These are phyloP conservation scores for Leptosomus discolor DNA, from an alignment of 2,113 vertebrate genomes.

Conservation along the genomic window DNA sequence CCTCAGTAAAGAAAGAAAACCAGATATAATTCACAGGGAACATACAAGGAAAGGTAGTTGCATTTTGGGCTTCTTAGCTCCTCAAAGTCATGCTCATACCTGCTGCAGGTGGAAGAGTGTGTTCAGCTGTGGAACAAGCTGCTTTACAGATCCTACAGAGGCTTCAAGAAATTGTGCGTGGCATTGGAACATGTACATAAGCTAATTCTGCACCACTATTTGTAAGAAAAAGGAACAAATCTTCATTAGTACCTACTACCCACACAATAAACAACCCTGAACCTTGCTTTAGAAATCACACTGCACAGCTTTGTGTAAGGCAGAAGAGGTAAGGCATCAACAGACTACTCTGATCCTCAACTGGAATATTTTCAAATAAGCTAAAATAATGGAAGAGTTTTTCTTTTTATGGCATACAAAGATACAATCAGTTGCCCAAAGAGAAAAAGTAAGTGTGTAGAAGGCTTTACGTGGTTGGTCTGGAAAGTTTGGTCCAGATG, in stretches of 20 bases:
- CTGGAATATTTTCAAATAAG: not conserved
- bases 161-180: not conserved
- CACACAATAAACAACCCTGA: not conserved
- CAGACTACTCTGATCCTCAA: not conserved
- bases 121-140: not conserved
- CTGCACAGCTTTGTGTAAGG: not conserved
- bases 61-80: not conserved
- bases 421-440: not conserved
- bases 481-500: not conserved
- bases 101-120: not conserved
- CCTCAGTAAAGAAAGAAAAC: not conserved
- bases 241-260: not conserved
- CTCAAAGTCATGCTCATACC: not conserved
- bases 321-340: not conserved
- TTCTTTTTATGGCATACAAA: too few species aligned
- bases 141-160: not conserved
- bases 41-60: not conserved
- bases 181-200: not conserved
- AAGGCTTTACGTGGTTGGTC: fast-evolving
- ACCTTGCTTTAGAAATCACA: not conserved
- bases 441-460: not conserved
- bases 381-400: too few species aligned
- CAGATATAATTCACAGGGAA: not conserved
- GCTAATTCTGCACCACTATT: not conserved
- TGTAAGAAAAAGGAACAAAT: not conserved